These are phyloP conservation scores for Euborellia annulipes DNA, from an alignment of 1,140 invertebrate species.

Conservation along the genomic window DNA sequence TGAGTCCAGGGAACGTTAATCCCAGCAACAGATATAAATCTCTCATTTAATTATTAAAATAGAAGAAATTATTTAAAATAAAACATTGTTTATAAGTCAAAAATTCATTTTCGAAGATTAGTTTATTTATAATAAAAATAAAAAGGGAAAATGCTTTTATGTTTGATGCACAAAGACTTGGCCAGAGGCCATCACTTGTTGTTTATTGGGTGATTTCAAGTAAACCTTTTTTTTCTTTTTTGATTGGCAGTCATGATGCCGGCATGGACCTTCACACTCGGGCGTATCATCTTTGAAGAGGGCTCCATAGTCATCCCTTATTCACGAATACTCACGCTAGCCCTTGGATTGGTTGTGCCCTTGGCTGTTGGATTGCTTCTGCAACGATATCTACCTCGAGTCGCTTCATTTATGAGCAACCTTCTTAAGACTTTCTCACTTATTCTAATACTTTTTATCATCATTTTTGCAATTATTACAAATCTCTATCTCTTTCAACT, in stretches of 20 bases:
- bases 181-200: no score
- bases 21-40: no score
- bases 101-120: no score
- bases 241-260: conserved; percentile 90
- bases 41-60: no score
- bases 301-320: conserved; percentile 66
- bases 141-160: no score
- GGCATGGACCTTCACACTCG: conserved; percentile 88
- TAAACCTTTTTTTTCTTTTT: no score
- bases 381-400: conserved; percentile 45
- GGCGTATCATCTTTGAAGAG: conserved; percentile 55
- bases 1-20: no score
- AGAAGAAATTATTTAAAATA: no score
- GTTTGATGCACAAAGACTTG: no score
- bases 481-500: conserved; percentile 83
- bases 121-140: no score
- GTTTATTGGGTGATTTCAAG: no score
- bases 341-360: conserved; percentile 66
- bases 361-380: conserved; percentile 62
- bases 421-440: conserved; percentile 77
- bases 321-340: conserved; percentile 53
- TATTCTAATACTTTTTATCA: conserved; percentile 70
- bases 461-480: conserved; percentile 80
- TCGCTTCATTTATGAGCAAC: conserved; percentile 51
- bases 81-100: no score